These are phyloP conservation scores for Scyliorhinus canicula DNA, from an alignment of 2,797 vertebrate species.

Conservation along the genomic window DNA sequence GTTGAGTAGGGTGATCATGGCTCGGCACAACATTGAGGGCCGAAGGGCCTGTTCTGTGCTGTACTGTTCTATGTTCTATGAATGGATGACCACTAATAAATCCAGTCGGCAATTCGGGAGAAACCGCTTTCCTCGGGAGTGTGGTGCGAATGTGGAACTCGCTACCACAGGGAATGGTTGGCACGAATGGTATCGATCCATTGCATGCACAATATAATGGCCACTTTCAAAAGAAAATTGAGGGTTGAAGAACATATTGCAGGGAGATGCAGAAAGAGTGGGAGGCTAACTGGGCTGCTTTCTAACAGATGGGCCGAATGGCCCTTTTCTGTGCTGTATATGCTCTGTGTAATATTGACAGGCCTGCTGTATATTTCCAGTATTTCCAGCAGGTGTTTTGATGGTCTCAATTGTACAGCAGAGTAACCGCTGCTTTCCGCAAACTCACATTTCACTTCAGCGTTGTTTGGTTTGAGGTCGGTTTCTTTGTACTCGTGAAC, in stretches of 20 bases:
- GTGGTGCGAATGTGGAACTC: no score
- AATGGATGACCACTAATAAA: no score
- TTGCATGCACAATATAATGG: not conserved
- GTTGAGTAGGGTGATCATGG: no score
- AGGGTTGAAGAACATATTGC: not conserved
- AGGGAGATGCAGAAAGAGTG: not conserved
- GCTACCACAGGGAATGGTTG: no score
- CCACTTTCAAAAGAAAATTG: not conserved
- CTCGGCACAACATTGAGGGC: no score
- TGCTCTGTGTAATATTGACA: not conserved
- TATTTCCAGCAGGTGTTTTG: not conserved
- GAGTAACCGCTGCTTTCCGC: not conserved
- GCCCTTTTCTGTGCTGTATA: not conserved
- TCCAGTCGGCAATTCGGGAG: no score
- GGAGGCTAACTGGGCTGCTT: not conserved
- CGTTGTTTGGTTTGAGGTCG: not conserved
- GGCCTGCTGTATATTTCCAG: not conserved
- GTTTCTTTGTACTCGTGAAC: not conserved
- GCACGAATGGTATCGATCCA: no score
- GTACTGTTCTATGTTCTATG: no score
- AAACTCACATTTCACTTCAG: not conserved
- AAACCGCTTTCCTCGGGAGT: no score
- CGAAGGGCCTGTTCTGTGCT: no score
- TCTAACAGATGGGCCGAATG: not conserved
- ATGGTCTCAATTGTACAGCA: not conserved